These are phyloP conservation scores for Petrocephalus zakoni DNA, from an alignment of 2,113 vertebrate genomes.

Conservation along the genomic window DNA sequence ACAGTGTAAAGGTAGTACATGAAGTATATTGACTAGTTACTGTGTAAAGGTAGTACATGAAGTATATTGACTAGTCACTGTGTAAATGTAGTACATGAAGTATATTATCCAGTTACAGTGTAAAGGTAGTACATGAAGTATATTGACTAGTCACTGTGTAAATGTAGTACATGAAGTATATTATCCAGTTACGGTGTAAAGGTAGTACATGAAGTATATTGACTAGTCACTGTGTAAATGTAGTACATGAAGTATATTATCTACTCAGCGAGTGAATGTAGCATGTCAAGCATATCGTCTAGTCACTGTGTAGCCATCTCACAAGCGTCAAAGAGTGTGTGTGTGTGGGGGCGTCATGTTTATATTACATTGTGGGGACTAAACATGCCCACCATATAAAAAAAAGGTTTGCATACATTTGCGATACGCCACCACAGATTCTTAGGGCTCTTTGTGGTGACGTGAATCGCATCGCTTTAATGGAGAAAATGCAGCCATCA, in stretches of 20 bases:
- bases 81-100: neutral
- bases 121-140: too few relatives aligned
- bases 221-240: neutral
- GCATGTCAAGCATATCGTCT: neutral
- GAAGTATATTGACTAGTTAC: neutral
- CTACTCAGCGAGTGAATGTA: too few relatives aligned
- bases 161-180: too few relatives aligned
- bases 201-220: neutral
- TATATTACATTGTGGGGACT: neutral
- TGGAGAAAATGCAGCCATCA: neutral
- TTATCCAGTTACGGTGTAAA: too few relatives aligned
- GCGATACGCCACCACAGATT: neutral
- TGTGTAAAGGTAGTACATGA: neutral
- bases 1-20: too few relatives aligned
- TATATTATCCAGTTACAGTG: neutral
- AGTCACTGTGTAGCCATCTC: neutral
- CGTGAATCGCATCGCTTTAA: neutral
- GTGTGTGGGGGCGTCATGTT: neutral
- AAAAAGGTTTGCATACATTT: neutral
- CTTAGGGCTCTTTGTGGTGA: neutral
- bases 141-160: too few relatives aligned
- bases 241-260: neutral
- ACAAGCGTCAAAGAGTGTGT: neutral
- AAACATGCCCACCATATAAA: neutral
- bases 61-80: neutral